Base-by-base conservation (phyloP, 2,113 vertebrate species). In the Myodes glareolus region DNA sequence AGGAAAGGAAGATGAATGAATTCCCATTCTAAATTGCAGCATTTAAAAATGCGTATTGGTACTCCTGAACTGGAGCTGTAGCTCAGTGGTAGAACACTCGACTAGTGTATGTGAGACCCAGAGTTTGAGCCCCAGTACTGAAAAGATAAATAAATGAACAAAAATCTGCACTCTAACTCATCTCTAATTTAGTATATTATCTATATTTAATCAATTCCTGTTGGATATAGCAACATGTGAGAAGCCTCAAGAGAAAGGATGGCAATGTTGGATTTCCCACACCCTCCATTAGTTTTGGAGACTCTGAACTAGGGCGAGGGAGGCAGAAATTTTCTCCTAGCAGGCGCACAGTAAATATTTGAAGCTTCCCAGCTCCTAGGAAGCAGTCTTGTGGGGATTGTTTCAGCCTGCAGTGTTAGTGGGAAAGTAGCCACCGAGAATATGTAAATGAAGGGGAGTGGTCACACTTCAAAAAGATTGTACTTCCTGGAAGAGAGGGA, bases 161-260 rank as follows among this genome's bases (percentile, higher is more conserved):
- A 65, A 84, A 94, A 77, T 67, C 93, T 91, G 29, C 31, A 50
- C n/a, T 92, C 88, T 70, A 90, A 78, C 77, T 50, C 73, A 92
- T 81, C 65, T 42, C 61, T 88, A 86, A 96, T 91, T 89, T 91
- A 96, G 77, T 33, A 76, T 80, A 94, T 45, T 91, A 93, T 75
- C 77, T 94, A 94, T 76, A 91, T 77, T 97, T 94, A 93, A 94
- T 61, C 88, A 84, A 76, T 95, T 97, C 95, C 70, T 95, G 72
- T 89, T 97, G 88, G 72, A 50, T 90, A 90, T 2, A 61, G 90
- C 5, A 50, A 92, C 75, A 91, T 67, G 72, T 85, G 91, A 17
- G 47, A 77, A 33, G 29, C 94, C 94, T 97, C 82, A 86, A 95
- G 50, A 95, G 91, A 96, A 92, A 73, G 42, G 19, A 72, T 96